These are phyloP conservation scores for Iselma pallidipennis DNA, from an alignment of 2,888 invertebrate species.

Conservation along the genomic window DNA sequence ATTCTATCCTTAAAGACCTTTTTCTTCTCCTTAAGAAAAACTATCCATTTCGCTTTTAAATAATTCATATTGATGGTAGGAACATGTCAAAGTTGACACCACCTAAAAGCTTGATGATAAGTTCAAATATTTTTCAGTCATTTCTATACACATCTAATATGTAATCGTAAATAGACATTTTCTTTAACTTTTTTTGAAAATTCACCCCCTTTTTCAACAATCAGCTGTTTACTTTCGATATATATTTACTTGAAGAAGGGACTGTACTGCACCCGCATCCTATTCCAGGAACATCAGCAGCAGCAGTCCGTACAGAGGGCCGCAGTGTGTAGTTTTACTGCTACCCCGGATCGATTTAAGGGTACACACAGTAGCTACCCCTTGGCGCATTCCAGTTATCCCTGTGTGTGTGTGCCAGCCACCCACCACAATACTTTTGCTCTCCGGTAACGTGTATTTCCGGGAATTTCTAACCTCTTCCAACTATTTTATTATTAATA, in stretches of 20 bases:
- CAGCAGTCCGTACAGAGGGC: slow-evolving; percentile 29
- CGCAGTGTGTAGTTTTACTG: slow-evolving; percentile 39
- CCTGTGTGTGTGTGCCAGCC: slow-evolving; percentile 30
- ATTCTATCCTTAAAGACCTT: too few relatives aligned
- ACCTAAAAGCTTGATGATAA: too few relatives aligned
- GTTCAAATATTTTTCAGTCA: too few relatives aligned
- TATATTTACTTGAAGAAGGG: neutral
- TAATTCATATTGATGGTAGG: too few relatives aligned
- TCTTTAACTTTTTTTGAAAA: too few relatives aligned
- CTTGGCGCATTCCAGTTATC: slow-evolving; percentile 48
- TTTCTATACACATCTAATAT: too few relatives aligned
- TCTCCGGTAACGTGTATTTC: slow-evolving; percentile 37
- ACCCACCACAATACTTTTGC: slow-evolving; percentile 2
- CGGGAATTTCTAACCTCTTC: slow-evolving; percentile 31
- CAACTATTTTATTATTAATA: neutral
- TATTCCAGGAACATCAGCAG: neutral
- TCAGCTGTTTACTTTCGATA: neutral
- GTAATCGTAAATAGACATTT: too few relatives aligned
- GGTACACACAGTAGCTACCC: slow-evolving; percentile 41
- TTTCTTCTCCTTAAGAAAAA: too few relatives aligned
- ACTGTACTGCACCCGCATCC: neutral
- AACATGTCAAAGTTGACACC: too few relatives aligned
- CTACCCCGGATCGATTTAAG: slow-evolving; percentile 48
- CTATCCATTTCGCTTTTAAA: too few relatives aligned
- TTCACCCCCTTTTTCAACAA: too few relatives aligned